Evolutionary conservation across 2,797 vertebrate species (phyloP).

Genomic region (Pterois miles): DNA sequence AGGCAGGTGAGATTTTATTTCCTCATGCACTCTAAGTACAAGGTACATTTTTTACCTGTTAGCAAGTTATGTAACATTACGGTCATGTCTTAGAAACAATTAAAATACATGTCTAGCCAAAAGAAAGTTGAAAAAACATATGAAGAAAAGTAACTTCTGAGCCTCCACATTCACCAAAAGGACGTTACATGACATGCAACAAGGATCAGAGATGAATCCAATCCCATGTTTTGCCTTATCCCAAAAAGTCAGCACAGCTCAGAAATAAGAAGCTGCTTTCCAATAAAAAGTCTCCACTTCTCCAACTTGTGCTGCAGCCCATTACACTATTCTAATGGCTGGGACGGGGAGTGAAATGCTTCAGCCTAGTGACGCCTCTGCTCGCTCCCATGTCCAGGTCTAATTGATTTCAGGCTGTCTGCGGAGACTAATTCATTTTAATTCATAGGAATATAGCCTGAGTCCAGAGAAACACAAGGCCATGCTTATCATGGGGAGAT

Average conservation of each 20-base stretch:
- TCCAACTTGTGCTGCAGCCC: conserved; percentile 31
- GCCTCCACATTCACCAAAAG: too few species aligned
- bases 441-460: conserved; percentile 46
- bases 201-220: not conserved
- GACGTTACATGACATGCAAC: not conserved
- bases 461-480: conserved; percentile 37
- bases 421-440: conserved; percentile 54
- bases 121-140: too few species aligned
- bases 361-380: conserved; percentile 14
- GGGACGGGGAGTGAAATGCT: conserved; percentile 1
- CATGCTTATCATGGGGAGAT: conserved; percentile 48
- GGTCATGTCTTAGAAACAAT: too few species aligned
- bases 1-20: too few species aligned
- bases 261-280: conserved; percentile 15
- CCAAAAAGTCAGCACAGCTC: conserved; percentile 5
- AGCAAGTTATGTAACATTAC: too few species aligned
- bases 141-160: too few species aligned
- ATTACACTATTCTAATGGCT: conserved; percentile 50
- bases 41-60: too few species aligned
- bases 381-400: conserved; percentile 3
- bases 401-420: conserved; percentile 58
- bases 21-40: too few species aligned
- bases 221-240: not conserved
- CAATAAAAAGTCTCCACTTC: conserved; percentile 19
- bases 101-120: too few species aligned